Percentiles rank a stretch among this genome's conserved stretches.
These are phyloP conservation scores for Baronia brevicornis DNA, from an alignment of 2,888 invertebrate genomes.

Conservation along the genomic window DNA sequence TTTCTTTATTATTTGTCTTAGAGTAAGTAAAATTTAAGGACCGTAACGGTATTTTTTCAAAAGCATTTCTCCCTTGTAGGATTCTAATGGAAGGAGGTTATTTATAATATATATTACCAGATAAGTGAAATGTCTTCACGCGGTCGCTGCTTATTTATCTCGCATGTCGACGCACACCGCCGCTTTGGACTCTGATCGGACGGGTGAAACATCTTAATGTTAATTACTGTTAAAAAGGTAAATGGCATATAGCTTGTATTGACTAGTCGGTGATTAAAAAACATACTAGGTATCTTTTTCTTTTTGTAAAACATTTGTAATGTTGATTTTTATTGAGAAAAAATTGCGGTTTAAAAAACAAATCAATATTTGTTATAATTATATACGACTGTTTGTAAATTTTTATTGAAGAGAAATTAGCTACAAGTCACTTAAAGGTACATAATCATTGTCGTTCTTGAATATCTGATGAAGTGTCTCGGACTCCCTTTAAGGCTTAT, in stretches of 20 bases:
- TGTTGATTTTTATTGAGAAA: too few relatives aligned
- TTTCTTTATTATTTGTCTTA: slow-evolving; percentile 53
- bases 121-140: slow-evolving; percentile 49
- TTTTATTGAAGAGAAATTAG: too few relatives aligned
- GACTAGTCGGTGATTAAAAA: slow-evolving; percentile 18
- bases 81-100: slow-evolving; percentile 42
- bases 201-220: slow-evolving; percentile 29
- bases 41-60: slow-evolving; percentile 57
- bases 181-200: slow-evolving; percentile 22
- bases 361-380: too few relatives aligned
- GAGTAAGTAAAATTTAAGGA: slow-evolving; percentile 29
- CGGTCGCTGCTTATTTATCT: slow-evolving; percentile 36
- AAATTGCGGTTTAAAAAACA: too few relatives aligned
- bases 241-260: slow-evolving; percentile 8
- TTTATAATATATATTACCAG: slow-evolving; percentile 28
- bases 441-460: too few relatives aligned
- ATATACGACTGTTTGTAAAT: too few relatives aligned
- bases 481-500: too few relatives aligned
- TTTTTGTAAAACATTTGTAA: too few relatives aligned
- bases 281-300: background rate
- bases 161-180: slow-evolving; percentile 17
- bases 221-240: slow-evolving; percentile 20
- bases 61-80: slow-evolving; percentile 42
- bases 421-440: too few relatives aligned
- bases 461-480: too few relatives aligned